Evolutionary conservation across 2,797 vertebrate genomes (phyloP), one percentile per base, ranked within the genome.

Genomic region (Threskiornis aethiopicus): DNA sequence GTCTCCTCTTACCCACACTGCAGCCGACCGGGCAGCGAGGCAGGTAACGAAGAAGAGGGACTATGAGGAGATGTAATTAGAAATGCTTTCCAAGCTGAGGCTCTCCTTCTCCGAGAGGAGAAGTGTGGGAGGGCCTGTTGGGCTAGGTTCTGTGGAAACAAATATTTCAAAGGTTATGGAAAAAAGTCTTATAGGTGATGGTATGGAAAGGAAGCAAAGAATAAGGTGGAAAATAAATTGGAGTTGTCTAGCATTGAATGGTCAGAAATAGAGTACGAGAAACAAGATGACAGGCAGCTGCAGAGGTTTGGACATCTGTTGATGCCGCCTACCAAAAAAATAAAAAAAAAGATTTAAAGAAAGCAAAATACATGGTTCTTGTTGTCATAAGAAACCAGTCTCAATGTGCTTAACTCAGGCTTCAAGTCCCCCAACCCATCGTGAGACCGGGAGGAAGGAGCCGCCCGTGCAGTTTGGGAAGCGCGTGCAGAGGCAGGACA

Each of bases 401-500:
- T 21, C 18, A 8, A 10, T 18, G 46, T 44, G 25, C 35, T 86
- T n/a, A 42, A 21, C 17, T 81, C 26, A 19, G 49, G 10, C 16
- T 90, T 13, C 22, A 33, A 42, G 52, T 17, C 13, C 21, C n/a
- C 6, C 0, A 0, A 3, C 6, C 26, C 16, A 4, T 13, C 7
- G 0, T 20, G 57, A 57, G 57, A 16, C 5, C 0, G 0, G 29
- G 72, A 89, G 31, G 69, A 92, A 64, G 54, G 44, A 76, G 14
- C 21, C 35, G n/a, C 28, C 58, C 11, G 0, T 0, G 0, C 17
- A 7, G 25, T 62, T 67, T 72, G 72, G 78, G 55, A 71, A 39
- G 16, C 3, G 3, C 2, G 4, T 46, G 18, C 16, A 59, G 52
- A 13, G 17, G 3, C 25, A 16, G 57, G 49, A 18, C 5, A 17